A percentile compares a stretch with the other conserved stretches of the same genome.
Evolutionary conservation across 2,888 invertebrate species (phyloP).

Genomic region (Orthosia gothica): DNA sequence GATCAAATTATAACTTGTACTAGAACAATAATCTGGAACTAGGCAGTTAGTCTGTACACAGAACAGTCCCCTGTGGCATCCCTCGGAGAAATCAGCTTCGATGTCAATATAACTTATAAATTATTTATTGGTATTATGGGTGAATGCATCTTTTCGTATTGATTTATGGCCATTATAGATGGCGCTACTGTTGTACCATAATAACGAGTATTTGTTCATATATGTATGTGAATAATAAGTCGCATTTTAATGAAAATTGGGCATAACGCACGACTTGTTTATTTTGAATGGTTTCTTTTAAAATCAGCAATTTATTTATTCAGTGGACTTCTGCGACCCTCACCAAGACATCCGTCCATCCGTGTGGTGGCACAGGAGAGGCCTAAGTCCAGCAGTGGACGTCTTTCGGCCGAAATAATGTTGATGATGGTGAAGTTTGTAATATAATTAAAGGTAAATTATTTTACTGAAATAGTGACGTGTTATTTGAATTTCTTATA

Average conservation of each 20-base stretch:
- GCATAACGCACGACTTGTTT: too few relatives aligned
- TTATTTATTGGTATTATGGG: conserved; percentile 18
- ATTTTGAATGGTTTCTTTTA: background rate
- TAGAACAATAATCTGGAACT: conserved; percentile 52
- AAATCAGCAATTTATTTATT: background rate
- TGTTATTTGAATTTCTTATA: too few relatives aligned
- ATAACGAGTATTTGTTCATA: too few relatives aligned
- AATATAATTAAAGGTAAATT: too few relatives aligned
- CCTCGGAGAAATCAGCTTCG: conserved; percentile 57
- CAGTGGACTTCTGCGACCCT: background rate
- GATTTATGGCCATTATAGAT: background rate
- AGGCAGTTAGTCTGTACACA: conserved; percentile 41
- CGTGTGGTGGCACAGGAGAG: too few relatives aligned
- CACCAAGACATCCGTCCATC: background rate
- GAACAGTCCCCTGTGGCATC: conserved; percentile 51
- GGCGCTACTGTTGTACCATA: background rate
- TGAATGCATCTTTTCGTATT: conserved; percentile 37
- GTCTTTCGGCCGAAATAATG: too few relatives aligned
- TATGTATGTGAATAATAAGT: too few relatives aligned
- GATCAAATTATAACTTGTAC: conserved; percentile 60
- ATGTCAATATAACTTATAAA: conserved; percentile 45
- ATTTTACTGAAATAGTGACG: too few relatives aligned
- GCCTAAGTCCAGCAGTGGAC: too few relatives aligned
- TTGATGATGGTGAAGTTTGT: too few relatives aligned
- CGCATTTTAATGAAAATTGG: too few relatives aligned